phyloP scores from a whole-genome alignment of 2,888 invertebrate genomes.

The Serrognathus titanus region DNA sequence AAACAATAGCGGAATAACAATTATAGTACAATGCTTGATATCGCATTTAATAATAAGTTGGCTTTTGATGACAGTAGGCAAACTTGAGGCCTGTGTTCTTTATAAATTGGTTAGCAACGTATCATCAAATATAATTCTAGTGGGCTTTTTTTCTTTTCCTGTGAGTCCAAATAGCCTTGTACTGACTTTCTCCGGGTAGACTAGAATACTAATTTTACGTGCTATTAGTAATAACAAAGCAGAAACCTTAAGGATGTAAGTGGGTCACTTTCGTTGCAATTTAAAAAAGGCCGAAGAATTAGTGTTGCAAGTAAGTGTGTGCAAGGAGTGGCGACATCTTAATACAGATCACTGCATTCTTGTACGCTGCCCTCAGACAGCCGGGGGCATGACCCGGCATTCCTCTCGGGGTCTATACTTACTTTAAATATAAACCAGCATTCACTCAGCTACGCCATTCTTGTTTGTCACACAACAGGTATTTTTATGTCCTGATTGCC shows the following conservation, averaged over 20 bases:
- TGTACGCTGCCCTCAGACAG: not conserved
- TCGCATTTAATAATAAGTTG: too few relatives aligned
- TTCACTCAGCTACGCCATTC: not conserved
- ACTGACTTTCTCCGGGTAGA: too few relatives aligned
- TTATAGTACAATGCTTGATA: too few relatives aligned
- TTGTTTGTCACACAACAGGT: not conserved
- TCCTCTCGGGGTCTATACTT: not conserved
- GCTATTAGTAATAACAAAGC: too few relatives aligned
- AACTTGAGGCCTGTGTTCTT: too few relatives aligned
- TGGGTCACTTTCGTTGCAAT: not conserved
- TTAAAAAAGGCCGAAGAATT: not conserved
- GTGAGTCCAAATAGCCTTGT: too few relatives aligned
- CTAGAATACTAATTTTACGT: too few relatives aligned
- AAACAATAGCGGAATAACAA: too few relatives aligned
- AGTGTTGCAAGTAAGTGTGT: not conserved
- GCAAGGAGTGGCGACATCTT: constrained; percentile 1
- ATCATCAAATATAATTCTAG: too few relatives aligned
- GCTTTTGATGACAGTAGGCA: too few relatives aligned
- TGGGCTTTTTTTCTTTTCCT: too few relatives aligned
- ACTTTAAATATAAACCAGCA: constrained; percentile 1
- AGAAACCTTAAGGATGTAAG: not conserved
- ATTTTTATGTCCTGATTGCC: not conserved
- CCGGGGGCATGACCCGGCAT: constrained; percentile 1
- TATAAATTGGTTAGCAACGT: too few relatives aligned
- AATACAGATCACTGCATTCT: constrained; percentile 2